A percentile compares a stretch with the other conserved stretches of the same genome.
These are phyloP conservation scores for Leptopilina syphax DNA, from an alignment of 2,888 invertebrate species.

Conservation along the genomic window DNA sequence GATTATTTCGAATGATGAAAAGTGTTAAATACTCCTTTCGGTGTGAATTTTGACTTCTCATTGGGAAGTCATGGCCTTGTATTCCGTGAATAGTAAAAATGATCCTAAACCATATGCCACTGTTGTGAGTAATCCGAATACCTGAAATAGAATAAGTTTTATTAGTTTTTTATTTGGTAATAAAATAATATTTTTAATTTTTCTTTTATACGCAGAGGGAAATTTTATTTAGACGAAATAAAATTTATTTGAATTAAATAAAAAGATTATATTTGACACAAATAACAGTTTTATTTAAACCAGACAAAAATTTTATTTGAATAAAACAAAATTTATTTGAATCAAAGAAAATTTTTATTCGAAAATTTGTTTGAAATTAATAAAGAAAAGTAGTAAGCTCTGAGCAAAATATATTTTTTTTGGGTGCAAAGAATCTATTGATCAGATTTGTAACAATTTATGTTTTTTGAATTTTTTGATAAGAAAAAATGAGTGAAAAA, in stretches of 20 bases:
- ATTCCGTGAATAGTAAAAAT: slow-evolving; percentile 86
- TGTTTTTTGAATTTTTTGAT: too few species aligned
- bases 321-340: too few species aligned
- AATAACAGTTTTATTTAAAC: too few species aligned
- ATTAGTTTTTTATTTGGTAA: not conserved
- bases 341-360: too few species aligned
- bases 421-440: too few species aligned
- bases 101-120: slow-evolving; percentile 87
- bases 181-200: not conserved
- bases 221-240: not conserved
- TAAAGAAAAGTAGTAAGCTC: too few species aligned
- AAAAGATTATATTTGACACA: too few species aligned
- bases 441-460: too few species aligned
- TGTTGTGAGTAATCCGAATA: slow-evolving; percentile 90
- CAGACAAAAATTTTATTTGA: not conserved
- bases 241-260: too few species aligned
- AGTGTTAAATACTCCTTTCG: slow-evolving; percentile 19
- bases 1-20: not conserved
- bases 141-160: slow-evolving; percentile 77
- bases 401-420: too few species aligned
- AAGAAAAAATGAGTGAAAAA: too few species aligned
- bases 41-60: slow-evolving; percentile 29
- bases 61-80: slow-evolving; percentile 78
- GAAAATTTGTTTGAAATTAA: too few species aligned
- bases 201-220: not conserved